phyloP scores from a whole-genome alignment of 2,888 invertebrate genomes.

The Noctua comes region DNA sequence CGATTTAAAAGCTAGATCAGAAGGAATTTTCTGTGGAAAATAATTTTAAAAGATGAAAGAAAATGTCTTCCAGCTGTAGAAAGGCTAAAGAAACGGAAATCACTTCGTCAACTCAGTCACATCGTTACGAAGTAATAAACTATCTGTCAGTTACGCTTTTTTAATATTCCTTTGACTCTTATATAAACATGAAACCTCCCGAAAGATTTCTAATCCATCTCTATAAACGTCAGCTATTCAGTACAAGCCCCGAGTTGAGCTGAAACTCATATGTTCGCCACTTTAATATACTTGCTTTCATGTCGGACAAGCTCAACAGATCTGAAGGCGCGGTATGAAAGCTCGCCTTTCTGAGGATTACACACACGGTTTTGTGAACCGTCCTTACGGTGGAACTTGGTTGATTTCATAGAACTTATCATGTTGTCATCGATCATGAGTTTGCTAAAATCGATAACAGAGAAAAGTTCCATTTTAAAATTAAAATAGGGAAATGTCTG shows the following conservation, averaged over 20 bases:
- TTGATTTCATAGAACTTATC: not conserved
- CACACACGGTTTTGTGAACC: not conserved
- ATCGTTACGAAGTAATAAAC: not conserved
- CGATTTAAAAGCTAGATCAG: not conserved
- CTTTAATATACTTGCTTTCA: slow-evolving; percentile 51
- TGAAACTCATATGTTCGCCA: slow-evolving; percentile 24
- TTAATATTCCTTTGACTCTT: slow-evolving; percentile 2
- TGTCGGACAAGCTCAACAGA: slow-evolving; percentile 33
- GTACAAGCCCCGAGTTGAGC: slow-evolving; percentile 11
- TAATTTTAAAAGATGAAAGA: not conserved
- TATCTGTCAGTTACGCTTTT: not conserved
- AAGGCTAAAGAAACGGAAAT: not conserved
- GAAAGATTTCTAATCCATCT: slow-evolving; percentile 18
- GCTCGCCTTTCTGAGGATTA: slow-evolving; percentile 1
- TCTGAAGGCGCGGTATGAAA: slow-evolving; percentile 13
- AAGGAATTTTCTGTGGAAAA: not conserved
- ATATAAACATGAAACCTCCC: not conserved
- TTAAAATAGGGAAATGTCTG: not conserved
- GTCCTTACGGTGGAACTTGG: not conserved
- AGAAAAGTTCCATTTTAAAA: not conserved
- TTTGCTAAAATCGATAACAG: fast-evolving
- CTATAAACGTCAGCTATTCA: slow-evolving; percentile 40
- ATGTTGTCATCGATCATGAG: slow-evolving; percentile 12
- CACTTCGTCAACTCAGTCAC: not conserved
- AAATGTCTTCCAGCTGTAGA: not conserved